Evolutionary conservation across 2,888 invertebrate genomes (phyloP).

Genomic region (Lasioglossum vierecki): DNA sequence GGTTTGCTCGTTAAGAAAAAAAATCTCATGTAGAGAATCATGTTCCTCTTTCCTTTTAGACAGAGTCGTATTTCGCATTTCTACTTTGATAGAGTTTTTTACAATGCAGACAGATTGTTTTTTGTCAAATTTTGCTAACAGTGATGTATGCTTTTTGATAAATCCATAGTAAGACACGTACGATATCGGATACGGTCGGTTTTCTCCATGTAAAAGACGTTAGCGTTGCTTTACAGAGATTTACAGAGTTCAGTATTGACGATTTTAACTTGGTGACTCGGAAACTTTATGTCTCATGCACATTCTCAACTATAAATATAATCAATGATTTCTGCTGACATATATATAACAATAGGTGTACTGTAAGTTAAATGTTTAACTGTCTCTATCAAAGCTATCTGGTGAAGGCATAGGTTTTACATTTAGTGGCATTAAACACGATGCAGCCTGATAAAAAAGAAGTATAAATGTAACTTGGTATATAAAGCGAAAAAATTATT

Average conservation of each 20-base stretch:
- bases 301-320: slow-evolving; percentile 46
- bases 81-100: slow-evolving; percentile 15
- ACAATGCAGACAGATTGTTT: slow-evolving; percentile 11
- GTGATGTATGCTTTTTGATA: slow-evolving; percentile 10
- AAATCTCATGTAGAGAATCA: slow-evolving; percentile 63
- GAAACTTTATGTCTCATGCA: slow-evolving; percentile 56
- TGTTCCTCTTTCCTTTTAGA: slow-evolving; percentile 60
- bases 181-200: not conserved
- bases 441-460: slow-evolving; percentile 56
- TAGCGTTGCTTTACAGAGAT: slow-evolving; percentile 4
- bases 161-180: slow-evolving; percentile 9
- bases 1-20: slow-evolving; percentile 60
- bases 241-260: slow-evolving; percentile 31
- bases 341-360: slow-evolving; percentile 60
- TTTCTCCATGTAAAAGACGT: slow-evolving; percentile 2
- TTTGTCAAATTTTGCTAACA: slow-evolving; percentile 27
- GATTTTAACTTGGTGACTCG: slow-evolving; percentile 35
- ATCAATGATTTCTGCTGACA: slow-evolving; percentile 60
- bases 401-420: slow-evolving; percentile 56
- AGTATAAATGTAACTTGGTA: slow-evolving; percentile 60
- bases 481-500: slow-evolving; percentile 74
- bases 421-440: slow-evolving; percentile 56
- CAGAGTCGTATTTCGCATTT: slow-evolving; percentile 52
- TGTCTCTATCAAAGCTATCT: slow-evolving; percentile 63
- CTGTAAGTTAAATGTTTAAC: slow-evolving; percentile 61